phyloP scores from a whole-genome alignment of 2,113 vertebrate genomes.

The Passerina amoena region DNA sequence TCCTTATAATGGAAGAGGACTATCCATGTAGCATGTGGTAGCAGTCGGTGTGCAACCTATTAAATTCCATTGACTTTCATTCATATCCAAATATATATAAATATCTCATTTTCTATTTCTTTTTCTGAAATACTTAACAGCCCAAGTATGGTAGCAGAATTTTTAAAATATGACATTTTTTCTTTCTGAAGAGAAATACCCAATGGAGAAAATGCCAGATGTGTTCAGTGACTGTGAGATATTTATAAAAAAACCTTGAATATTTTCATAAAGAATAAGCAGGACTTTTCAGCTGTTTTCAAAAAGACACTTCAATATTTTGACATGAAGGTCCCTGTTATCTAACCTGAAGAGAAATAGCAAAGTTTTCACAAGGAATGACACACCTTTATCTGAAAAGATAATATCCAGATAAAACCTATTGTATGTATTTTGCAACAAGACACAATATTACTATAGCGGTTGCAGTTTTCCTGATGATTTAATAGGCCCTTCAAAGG shows the following conservation, averaged over 20 bases:
- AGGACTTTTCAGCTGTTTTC: neutral
- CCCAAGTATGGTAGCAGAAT: neutral
- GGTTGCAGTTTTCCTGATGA: neutral
- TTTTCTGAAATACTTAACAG: neutral
- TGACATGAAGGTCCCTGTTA: neutral
- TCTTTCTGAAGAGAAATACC: neutral
- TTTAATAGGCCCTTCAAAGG: neutral
- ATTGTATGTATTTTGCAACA: neutral
- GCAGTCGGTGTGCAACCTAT: neutral
- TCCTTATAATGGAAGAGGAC: neutral
- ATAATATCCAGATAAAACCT: neutral
- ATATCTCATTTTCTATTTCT: neutral
- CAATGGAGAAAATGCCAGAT: neutral
- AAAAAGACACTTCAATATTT: neutral
- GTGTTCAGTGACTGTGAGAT: neutral
- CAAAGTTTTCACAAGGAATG: neutral
- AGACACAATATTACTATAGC: neutral
- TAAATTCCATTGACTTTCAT: neutral
- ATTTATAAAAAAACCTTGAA: neutral
- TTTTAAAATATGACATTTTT: neutral
- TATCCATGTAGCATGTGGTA: neutral
- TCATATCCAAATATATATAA: neutral
- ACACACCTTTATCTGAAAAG: neutral
- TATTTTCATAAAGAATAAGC: neutral
- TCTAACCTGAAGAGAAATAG: neutral